Evolutionary conservation across 1,140 invertebrate species (phyloP), one percentile per base, ranked within the genome.

Genomic region (Drosophila truncata): DNA sequence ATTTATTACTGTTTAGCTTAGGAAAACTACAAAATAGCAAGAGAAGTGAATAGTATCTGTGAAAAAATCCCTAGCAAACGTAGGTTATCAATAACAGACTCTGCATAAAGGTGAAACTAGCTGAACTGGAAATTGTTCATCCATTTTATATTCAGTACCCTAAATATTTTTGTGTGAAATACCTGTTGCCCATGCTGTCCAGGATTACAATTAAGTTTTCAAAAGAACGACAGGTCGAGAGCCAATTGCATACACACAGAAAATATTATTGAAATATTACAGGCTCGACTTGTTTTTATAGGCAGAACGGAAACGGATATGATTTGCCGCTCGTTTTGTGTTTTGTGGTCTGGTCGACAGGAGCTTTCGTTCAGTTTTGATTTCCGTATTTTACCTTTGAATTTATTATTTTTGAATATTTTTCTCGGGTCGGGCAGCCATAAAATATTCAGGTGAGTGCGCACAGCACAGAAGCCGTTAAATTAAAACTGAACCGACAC

Each of bases 271-370:
- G 20, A 65, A 62, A 80, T 77, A 77, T 83, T 73, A 80, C 76
- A 83, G 39, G 80, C 83, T 42, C 64, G 71, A 86, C 63, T 88
- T 83, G 62, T 55, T 82, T 79, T 63, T 60, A 66, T 72, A 50
- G 82, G 79, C 75, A 29, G 44, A 70, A 35, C 83, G 77, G 72
- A 87, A 88, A 62, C 83, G 83, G 84, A 87, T 83, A 83, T 88
- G 76, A 87, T 80, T 77, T 83, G 74, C 65, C 62, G 42, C 57
- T 62, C 37, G 61, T 60, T 72, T 50, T 69, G 55, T 42, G 23
- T 46, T 72, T 37, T 55, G 52, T 55, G 52, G 52, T 54, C 18
- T 33, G 52, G 47, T 41, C 72, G 50, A 44, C 71, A 75, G 57
- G 25, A 63, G 58, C 59, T 63, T 82, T 69, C 41, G 58, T 82